Percentiles rank a stretch among this genome's conserved stretches.
phyloP scores from a whole-genome alignment of 2,888 invertebrate genomes.

The Anthophora plumipes region DNA sequence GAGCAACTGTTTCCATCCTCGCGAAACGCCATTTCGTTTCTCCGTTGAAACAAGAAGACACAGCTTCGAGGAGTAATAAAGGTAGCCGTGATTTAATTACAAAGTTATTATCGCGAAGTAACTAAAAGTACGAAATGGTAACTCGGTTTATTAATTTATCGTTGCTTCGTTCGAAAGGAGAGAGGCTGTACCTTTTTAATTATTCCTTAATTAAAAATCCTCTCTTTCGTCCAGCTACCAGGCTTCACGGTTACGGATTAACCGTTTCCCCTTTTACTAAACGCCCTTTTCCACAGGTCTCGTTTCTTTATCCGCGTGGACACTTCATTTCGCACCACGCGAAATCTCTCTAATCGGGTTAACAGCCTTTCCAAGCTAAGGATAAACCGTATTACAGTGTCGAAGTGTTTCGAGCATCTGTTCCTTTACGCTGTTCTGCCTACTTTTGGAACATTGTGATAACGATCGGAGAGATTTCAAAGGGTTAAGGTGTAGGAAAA shows the following conservation, averaged over 20 bases:
- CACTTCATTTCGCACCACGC: slow-evolving; percentile 58
- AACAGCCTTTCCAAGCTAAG: slow-evolving; percentile 25
- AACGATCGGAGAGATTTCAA: not conserved
- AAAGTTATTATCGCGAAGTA: slow-evolving; percentile 74
- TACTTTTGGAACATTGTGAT: not conserved
- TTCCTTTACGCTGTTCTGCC: not conserved
- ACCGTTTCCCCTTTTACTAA: slow-evolving; percentile 50
- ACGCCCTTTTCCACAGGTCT: not conserved
- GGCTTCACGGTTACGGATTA: slow-evolving; percentile 67
- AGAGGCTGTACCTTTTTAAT: slow-evolving; percentile 79
- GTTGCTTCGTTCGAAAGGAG: slow-evolving; percentile 59
- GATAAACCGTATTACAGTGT: slow-evolving; percentile 49
- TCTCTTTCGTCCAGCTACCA: slow-evolving; percentile 25
- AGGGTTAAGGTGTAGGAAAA: not conserved
- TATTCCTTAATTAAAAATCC: slow-evolving; percentile 80
- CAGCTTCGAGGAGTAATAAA: slow-evolving; percentile 14
- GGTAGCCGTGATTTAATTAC: slow-evolving; percentile 78
- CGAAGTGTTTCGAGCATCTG: slow-evolving; percentile 15
- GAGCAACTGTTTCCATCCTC: not conserved
- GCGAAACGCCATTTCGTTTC: not conserved
- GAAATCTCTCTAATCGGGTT: slow-evolving; percentile 65
- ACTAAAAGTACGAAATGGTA: slow-evolving; percentile 65
- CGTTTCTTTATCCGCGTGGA: not conserved
- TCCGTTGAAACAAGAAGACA: not conserved
- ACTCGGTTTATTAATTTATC: slow-evolving; percentile 83